Base-by-base conservation (phyloP, 1,140 invertebrate genomes). In the Laupala kohalensis region DNA sequence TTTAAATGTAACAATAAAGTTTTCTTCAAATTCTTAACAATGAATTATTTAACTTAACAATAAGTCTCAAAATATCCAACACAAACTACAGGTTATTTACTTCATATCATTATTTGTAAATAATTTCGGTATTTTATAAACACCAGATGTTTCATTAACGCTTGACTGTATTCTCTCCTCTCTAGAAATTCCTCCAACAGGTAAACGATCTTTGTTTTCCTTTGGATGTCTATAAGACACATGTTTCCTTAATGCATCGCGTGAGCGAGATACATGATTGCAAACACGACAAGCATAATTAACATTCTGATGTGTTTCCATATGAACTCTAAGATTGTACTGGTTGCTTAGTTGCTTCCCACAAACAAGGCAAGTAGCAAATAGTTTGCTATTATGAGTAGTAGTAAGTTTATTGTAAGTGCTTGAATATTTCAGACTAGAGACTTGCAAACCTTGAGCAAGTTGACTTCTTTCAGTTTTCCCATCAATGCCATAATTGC, bases 281-380 rank as follows among this genome's bases (percentile, higher is more conserved):
- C 92, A 95, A 0, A 91, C 89, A 69, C 89, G 86, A 78, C 92
- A 94, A 25, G 92, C 91, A 79, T 85, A 89, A 70, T 89, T 73
- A 26, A 73, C 63, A 37, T 73, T 73, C 64, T 73, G 72, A 37
- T 73, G 72, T 3, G 92, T 94, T 78, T 94, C 93, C 86, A 94
- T 89, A 77, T 94, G 92, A 73, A 95, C 92, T 65, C 92, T 84
- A 75, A 94, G 81, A 81, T 95, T 95, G 80, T 95, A 95, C 78
- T 93, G 92, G 82, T 94, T 94, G 80, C 91, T 93, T 30, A 94
- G 83, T 72, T 92, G 90, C 80, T 94, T 94, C 75, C 90, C 88
- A 81, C 92, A 94, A 53, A 94, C 86, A 71, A 89, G 86, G 80
- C 93, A 94, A n/a, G 88, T 89, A n/a, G 87, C 87, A 77, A 81